Conservation (phyloP, 2,113 vertebrate genomes). For the Melanerpes aurifrons region DNA sequence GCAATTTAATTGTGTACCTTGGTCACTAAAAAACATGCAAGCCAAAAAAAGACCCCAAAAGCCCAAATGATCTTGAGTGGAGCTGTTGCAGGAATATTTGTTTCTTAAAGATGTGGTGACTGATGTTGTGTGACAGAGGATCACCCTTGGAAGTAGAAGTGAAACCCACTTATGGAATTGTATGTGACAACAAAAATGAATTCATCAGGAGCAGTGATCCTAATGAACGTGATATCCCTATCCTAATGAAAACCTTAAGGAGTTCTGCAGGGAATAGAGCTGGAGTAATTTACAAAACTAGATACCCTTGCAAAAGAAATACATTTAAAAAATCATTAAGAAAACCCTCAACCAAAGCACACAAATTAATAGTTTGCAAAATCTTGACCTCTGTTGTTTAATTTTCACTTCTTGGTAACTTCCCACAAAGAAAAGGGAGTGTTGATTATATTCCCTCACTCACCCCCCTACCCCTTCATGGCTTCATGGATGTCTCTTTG, state of each 20-base stretch:
- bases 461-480: not conserved
- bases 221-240: slow-evolving; percentile 33
- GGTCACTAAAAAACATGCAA: not conserved
- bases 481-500: slow-evolving; percentile 34
- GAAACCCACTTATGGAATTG: slow-evolving; percentile 48
- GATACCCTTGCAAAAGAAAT: not conserved
- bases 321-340: not conserved
- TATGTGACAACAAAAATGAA: slow-evolving; percentile 67
- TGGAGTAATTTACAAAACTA: not conserved
- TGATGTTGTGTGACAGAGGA: slow-evolving; percentile 30
- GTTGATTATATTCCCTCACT: not conserved
- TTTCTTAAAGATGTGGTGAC: not conserved
- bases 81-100: not conserved
- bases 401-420: not conserved
- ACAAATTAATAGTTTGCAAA: not conserved
- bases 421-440: slow-evolving; percentile 3
- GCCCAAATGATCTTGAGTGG: rapidly evolving
- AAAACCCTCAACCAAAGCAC: not conserved
- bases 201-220: slow-evolving; percentile 46
- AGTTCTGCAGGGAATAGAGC: slow-evolving; percentile 24
- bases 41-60: not conserved
- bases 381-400: not conserved
- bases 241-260: slow-evolving; percentile 64
- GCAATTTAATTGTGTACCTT: not conserved
- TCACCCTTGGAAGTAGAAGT: slow-evolving; percentile 26